Percentiles rank a stretch among this genome's conserved stretches.
These are phyloP conservation scores for Stenichneumon culpator DNA, from an alignment of 2,888 invertebrate species.

Conservation along the genomic window DNA sequence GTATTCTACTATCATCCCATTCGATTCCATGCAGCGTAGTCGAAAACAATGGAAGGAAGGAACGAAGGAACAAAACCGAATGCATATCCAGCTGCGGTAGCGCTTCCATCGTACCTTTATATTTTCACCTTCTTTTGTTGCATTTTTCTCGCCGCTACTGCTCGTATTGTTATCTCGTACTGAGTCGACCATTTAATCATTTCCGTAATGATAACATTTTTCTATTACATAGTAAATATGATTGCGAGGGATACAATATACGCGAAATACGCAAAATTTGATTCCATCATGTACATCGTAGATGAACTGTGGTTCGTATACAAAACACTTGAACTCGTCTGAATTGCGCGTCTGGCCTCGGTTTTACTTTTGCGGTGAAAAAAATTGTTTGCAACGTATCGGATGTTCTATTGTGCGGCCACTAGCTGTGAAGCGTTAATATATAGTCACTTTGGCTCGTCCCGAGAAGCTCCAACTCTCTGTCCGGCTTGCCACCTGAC, in stretches of 20 bases:
- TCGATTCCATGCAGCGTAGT: not conserved
- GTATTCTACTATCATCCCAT: not conserved
- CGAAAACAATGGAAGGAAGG: not conserved
- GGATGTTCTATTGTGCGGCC: not conserved
- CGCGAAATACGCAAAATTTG: not conserved
- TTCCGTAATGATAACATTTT: not conserved
- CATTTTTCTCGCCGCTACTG: not conserved
- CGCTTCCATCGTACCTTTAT: not conserved
- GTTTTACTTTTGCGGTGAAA: not conserved
- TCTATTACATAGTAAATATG: not conserved
- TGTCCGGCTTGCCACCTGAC: conserved; percentile 28
- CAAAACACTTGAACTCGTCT: not conserved
- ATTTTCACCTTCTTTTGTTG: not conserved
- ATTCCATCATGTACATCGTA: not conserved
- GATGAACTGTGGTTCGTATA: not conserved
- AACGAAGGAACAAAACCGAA: not conserved
- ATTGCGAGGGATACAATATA: not conserved
- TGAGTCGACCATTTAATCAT: not conserved
- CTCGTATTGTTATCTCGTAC: not conserved
- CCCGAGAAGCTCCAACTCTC: conserved; percentile 1
- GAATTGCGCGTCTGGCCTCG: not conserved
- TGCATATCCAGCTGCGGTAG: not conserved
- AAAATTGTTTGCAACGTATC: not conserved
- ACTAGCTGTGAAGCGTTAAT: not conserved
- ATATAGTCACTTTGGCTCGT: conserved; percentile 12